Evolutionary conservation across 2,888 invertebrate species (phyloP).

Genomic region (Seladonia tumulorum): DNA sequence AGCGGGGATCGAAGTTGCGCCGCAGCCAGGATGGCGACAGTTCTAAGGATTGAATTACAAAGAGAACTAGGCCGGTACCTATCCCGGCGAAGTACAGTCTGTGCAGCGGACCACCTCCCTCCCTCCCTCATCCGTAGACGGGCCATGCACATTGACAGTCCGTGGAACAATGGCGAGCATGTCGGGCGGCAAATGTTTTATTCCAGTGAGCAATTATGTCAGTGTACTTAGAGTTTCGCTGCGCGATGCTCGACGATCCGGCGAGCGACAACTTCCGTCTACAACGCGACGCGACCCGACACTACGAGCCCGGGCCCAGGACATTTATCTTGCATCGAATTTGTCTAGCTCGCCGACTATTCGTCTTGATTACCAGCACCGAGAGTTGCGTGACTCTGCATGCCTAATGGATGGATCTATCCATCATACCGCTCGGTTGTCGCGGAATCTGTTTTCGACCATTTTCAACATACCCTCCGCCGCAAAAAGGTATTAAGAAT

Average conservation of each 20-base stretch:
- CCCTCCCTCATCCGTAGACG: background rate
- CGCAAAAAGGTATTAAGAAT: background rate
- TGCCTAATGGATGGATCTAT: constrained; percentile 18
- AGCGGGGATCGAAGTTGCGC: constrained; percentile 60
- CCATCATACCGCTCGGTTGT: background rate
- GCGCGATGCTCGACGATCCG: constrained; percentile 11
- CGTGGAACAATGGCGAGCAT: constrained; percentile 54
- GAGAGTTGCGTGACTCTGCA: background rate
- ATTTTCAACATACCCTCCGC: background rate
- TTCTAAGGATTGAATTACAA: constrained; percentile 64
- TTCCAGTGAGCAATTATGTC: constrained; percentile 57
- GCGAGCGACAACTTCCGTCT: constrained; percentile 26
- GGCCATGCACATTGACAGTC: constrained; percentile 48
- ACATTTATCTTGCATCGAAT: constrained; percentile 12
- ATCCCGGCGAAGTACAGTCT: constrained; percentile 53
- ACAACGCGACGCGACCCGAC: constrained; percentile 1
- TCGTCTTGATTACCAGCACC: constrained; percentile 8
- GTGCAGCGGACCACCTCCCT: background rate
- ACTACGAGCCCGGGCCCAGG: background rate
- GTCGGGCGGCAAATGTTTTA: constrained; percentile 56
- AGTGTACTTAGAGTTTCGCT: constrained; percentile 50
- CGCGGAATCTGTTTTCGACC: background rate
- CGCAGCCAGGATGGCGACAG: constrained; percentile 52
- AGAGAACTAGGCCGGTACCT: constrained; percentile 64
- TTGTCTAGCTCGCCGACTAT: background rate